Conservation (phyloP, 1,140 invertebrate genomes). For the Rhagoletis pomonella region DNA sequence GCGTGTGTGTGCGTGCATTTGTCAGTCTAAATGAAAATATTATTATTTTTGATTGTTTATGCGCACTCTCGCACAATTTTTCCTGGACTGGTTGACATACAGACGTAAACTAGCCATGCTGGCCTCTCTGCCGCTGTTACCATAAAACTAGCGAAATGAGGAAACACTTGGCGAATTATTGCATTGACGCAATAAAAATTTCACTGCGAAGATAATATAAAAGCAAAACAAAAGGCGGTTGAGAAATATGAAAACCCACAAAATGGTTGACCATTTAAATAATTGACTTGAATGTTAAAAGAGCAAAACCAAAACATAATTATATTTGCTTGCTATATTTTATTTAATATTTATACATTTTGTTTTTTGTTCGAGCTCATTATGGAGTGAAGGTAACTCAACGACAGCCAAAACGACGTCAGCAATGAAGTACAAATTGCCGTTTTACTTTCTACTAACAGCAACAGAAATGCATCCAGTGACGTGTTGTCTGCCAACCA, state of each 20-base stretch:
- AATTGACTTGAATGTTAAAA: constrained; percentile 1
- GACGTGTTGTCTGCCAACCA: background rate
- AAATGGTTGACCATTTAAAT: background rate
- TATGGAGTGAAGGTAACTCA: background rate
- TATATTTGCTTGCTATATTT: background rate
- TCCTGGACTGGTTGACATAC: background rate
- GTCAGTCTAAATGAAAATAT: constrained; percentile 46
- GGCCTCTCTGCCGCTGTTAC: too few species aligned
- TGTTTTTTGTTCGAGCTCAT: background rate
- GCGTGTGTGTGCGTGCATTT: background rate
- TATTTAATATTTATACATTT: background rate
- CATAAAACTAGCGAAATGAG: background rate
- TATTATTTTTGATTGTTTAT: constrained; percentile 34
- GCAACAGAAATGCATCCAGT: background rate
- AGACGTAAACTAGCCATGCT: background rate
- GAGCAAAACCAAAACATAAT: background rate
- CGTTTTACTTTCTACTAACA: constrained; percentile 36
- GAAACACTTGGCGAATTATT: background rate
- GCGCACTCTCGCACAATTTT: background rate
- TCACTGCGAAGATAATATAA: too few species aligned
- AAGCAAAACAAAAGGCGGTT: background rate
- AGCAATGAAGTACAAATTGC: constrained; percentile 28
- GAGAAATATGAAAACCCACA: background rate
- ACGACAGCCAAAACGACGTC: background rate
- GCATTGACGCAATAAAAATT: constrained; percentile 35